These are phyloP conservation scores for Tipula vernalis DNA, from an alignment of 2,888 invertebrate genomes.

Conservation along the genomic window DNA sequence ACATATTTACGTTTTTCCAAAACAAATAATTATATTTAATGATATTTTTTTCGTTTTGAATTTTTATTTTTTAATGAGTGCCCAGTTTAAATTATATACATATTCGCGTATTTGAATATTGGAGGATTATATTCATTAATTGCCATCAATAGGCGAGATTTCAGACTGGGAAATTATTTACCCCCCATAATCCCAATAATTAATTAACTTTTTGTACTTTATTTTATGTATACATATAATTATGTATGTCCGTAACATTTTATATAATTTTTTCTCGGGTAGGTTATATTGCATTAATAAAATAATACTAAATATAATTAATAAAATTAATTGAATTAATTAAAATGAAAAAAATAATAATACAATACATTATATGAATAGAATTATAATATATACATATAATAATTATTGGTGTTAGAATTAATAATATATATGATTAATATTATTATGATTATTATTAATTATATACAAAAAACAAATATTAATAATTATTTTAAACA, in stretches of 20 bases:
- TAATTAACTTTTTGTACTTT: neutral
- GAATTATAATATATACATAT: neutral
- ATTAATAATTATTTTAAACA: neutral
- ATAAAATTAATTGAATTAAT: neutral
- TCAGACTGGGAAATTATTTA: neutral
- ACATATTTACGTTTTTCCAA: neutral
- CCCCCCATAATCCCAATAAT: neutral
- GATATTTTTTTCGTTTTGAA: neutral
- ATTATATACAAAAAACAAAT: neutral
- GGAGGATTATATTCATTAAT: neutral
- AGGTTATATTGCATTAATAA: neutral
- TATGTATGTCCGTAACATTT: too few relatives aligned
- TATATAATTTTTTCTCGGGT: neutral
- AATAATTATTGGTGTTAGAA: constrained; percentile 4
- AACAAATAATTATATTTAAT: neutral
- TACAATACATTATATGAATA: neutral
- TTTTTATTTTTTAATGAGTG: neutral
- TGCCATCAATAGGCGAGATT: neutral
- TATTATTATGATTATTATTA: neutral
- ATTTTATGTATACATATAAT: neutral
- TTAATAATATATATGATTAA: neutral
- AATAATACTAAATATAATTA: neutral
- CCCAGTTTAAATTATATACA: neutral
- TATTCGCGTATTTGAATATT: neutral
- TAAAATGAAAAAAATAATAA: neutral